Evolutionary conservation across 2,888 invertebrate species (phyloP), one percentile per base, ranked within the genome.

Genomic region (Galerucella nymphaeae): DNA sequence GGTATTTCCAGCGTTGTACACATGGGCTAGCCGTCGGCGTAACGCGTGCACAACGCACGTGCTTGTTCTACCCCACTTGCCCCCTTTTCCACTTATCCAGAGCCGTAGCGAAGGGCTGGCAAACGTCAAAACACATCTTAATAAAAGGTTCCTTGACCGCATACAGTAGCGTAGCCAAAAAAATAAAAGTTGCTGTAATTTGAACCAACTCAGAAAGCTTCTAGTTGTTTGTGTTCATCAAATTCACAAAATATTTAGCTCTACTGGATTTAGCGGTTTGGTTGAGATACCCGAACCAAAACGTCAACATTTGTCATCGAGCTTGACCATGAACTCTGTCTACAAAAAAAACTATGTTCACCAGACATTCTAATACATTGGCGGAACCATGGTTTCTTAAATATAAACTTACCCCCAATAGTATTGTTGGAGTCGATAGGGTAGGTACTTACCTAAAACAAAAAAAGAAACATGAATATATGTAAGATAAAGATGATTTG

Each of bases 1-100:
- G 76, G 73, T 64, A 76, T 76, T 76, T 76, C 73, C 75, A 76
- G 76, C 57, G 65, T 66, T 66, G 70, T 72, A 72, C 70, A 71
- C 72, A 71, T 71, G 75, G 70, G 48, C 67, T 38, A 45, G 72
- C 62, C 59, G 70, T 16, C 11, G 68, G 65, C 70, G 41, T 53
- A 63, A 73, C 76, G 72, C 72, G 72, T 74, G 72, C 65, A 64
- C 53, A 45, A 55, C 23, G 68, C 73, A 72, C 76, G 73, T 73
- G 75, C 61, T 30, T 57, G 53, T 42, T 45, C 18, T 45, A n/a
- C 16, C 16, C 59, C 61, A 50, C 50, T 69, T 13, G 8, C 53
- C 41, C 45, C 62, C 14, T 20, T 53, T n/a, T 41, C 61, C 61
- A 38, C 42, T 62, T 62, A 42, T 64, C 64, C 64, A 65, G 70